Percentiles rank a stretch among this genome's conserved stretches.
phyloP scores from a whole-genome alignment of 2,113 vertebrate species.

The Etia nguti region DNA sequence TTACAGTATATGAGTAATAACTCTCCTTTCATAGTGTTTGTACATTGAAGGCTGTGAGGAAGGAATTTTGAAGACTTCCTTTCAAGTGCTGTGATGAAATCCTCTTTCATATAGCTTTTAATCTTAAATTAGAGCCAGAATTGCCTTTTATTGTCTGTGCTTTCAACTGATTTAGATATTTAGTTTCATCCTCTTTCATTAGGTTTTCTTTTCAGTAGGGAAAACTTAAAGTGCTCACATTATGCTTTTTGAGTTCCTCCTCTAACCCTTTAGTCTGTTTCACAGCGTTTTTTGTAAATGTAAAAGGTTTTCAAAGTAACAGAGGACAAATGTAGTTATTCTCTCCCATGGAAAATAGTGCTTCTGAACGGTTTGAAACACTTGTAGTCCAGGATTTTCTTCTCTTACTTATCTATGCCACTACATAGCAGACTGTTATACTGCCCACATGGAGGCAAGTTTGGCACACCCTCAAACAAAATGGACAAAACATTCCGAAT shows the following conservation, averaged over 20 bases:
- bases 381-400: not conserved
- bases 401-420: not conserved
- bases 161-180: constrained; percentile 4
- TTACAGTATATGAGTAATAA: not conserved
- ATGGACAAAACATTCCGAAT: not conserved
- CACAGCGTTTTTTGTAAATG: not conserved
- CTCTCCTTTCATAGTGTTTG: not conserved
- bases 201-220: not conserved
- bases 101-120: not conserved
- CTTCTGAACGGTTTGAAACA: not conserved
- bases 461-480: not conserved
- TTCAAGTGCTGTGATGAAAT: not conserved
- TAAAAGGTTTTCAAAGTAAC: not conserved
- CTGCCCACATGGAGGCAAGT: not conserved
- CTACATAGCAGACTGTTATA: not conserved
- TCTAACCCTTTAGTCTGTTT: not conserved
- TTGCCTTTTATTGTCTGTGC: not conserved
- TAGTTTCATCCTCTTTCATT: not conserved
- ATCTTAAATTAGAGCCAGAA: not conserved
- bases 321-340: not conserved
- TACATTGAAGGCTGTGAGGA: not conserved
- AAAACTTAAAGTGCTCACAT: not conserved
- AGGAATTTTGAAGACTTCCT: not conserved
- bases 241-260: not conserved
- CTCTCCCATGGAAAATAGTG: not conserved